Base-by-base conservation (phyloP, 2,797 vertebrate species). In the Bovichtus diacanthus region DNA sequence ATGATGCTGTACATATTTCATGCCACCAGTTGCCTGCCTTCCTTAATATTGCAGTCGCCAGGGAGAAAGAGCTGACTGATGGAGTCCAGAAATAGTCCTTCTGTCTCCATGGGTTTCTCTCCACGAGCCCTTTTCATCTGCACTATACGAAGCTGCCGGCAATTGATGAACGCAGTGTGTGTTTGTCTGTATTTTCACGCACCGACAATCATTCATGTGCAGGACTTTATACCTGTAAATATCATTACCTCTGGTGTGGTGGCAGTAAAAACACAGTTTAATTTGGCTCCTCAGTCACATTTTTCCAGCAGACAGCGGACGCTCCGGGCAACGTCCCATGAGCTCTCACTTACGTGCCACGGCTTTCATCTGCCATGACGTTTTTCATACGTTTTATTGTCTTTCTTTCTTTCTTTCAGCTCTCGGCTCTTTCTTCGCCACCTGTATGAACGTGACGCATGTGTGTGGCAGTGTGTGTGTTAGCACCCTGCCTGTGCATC, bases 1-100 rank as follows among this genome's bases (percentile, higher is more conserved):
- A 86, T 81, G 86, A 89, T 59, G 75, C 73, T 62, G 63, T 75
- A 47, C 83, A 90, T 89, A 87, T 90, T 89, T 93, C 82, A 89
- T 87, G 73, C 65, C 83, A 83, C 80, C 51, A 44, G 74, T 85
- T 76, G 76, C 80, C 69, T 64, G 47, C 62, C 77, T 80, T 72
- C 67, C 80, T 88, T 85, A 86, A 88, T 88, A 79, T 70, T 73
- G 68, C 77, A 72, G 81, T 79, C 84, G 10, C 68, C 73, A 36
- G 76, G 62, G 67, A 81, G 68, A 70, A 70, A 15, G 39, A n/a
- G 65, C 60, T 55, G 82, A 81, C 70, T 83, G 46, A 83, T 59
- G 70, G 51, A 76, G 50, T 86, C 89, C 82, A 85, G 86, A 87
- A 89, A 90, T 90, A 90, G 86, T 82, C 55, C 0, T 66, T 61